Percentiles rank a stretch among this genome's conserved stretches.
phyloP scores from a whole-genome alignment of 2,888 invertebrate species.

The Dryobotodes eremita region DNA sequence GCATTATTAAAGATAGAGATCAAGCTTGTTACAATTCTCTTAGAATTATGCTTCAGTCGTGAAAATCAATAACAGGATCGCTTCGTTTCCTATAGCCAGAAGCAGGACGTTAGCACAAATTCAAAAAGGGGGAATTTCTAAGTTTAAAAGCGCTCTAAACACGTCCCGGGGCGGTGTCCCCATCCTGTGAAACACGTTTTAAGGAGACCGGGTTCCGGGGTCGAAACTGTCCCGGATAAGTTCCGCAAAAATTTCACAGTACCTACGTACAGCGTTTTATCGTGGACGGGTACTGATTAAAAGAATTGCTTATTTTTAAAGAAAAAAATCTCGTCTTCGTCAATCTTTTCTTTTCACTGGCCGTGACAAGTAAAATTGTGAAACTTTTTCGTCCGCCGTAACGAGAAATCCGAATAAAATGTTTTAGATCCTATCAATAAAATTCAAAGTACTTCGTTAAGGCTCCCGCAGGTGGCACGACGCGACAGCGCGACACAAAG shows the following conservation, averaged over 20 bases:
- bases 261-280: slow-evolving; percentile 38
- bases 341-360: slow-evolving; percentile 38
- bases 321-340: slow-evolving; percentile 27
- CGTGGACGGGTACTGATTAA: slow-evolving; percentile 35
- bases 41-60: slow-evolving; percentile 5
- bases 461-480: too few relatives aligned
- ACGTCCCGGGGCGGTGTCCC: slow-evolving; percentile 50
- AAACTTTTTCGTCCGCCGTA: slow-evolving; percentile 19
- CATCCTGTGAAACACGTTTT: slow-evolving; percentile 39
- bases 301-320: slow-evolving; percentile 44
- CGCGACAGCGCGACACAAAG: too few relatives aligned
- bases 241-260: slow-evolving; percentile 26
- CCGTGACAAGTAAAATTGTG: slow-evolving; percentile 34
- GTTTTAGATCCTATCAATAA: background rate
- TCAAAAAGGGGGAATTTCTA: slow-evolving; percentile 59
- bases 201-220: slow-evolving; percentile 12
- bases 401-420: background rate
- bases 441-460: background rate
- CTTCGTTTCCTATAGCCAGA: background rate
- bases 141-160: slow-evolving; percentile 69
- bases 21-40: background rate
- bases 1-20: background rate
- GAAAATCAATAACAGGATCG: slow-evolving; percentile 14
- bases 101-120: slow-evolving; percentile 59
- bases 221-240: slow-evolving; percentile 31